Conservation (phyloP, 2,888 invertebrate species). For the Branchipolynoe longqiensis region DNA sequence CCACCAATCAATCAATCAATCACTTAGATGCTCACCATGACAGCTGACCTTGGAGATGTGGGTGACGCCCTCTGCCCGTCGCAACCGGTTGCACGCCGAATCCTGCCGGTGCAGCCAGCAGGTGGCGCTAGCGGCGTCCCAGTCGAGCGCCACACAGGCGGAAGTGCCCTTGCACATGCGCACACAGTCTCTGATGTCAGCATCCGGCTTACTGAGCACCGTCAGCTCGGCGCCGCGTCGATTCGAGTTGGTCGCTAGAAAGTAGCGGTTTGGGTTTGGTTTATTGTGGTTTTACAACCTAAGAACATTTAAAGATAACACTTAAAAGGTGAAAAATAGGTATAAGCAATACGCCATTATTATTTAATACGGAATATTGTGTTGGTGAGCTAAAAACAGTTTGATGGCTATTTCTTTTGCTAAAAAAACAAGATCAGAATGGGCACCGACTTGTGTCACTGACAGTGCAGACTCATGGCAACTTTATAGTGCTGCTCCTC, state of each 20-base stretch:
- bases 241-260: constrained; percentile 9
- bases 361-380: too few species aligned
- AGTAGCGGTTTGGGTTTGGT: too few species aligned
- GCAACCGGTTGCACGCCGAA: constrained; percentile 33
- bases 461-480: too few species aligned
- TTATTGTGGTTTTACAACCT: background rate
- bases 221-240: constrained; percentile 25
- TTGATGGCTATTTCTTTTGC: too few species aligned
- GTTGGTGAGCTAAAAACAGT: too few species aligned
- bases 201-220: background rate
- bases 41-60: constrained; percentile 45
- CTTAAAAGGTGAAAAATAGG: too few species aligned
- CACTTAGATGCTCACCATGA: constrained; percentile 30
- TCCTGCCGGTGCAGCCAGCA: constrained; percentile 36
- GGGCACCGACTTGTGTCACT: too few species aligned
- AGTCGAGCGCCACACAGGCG: constrained; percentile 32
- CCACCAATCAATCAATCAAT: too few species aligned
- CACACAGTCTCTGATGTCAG: constrained; percentile 28
- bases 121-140: constrained; percentile 28
- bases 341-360: background rate
- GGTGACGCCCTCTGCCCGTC: background rate
- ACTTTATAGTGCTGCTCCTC: too few species aligned
- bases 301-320: too few species aligned
- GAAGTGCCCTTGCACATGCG: background rate
- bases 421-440: too few species aligned